Base-by-base conservation (phyloP, 2,113 vertebrate genomes). In the Nothocercus nigrocapillus region DNA sequence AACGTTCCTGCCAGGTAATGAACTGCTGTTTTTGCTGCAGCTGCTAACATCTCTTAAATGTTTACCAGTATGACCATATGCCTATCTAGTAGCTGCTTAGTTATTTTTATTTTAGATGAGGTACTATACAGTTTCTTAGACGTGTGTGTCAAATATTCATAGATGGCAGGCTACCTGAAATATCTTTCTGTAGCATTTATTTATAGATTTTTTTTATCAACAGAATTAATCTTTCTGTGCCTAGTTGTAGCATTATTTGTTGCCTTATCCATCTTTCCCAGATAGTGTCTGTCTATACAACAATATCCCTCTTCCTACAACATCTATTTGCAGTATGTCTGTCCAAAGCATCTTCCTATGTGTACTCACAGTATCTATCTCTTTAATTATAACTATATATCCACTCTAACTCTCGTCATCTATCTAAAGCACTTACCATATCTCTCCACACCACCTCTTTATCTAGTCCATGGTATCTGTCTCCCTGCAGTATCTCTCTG, bases 191-290 rank as follows among this genome's bases (percentile, higher is more conserved):
- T 62, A 81, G 92, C 75, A 96, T 95, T 98, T 97, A 97, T 97
- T 97, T 96, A 97, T 95, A 93, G 93, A 84, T 92, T 90, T 90
- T 93, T 95, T 96, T 96, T 96, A 96, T 96, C 92, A 62, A 25
- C 58, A 89, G 82, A 63, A 92, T 97, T 76, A 84, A 82, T 97
- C 94, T 91, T 75, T 73, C 78, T 53, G 24, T 72, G 80, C 86
- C 83, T 75, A 81, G 78, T 84, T 82, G 69, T 69, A 81, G 44
- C 64, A 68, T 92, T 95, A 92, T 85, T 93, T 62, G 59, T 42
- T 86, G 70, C 85, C 56, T 95, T 87, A 83, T 81, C 82, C 89
- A 53, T 95, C 95, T 97, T 64, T 51, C 13, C 45, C 61, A 91
- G 85, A 61, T 32, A 89, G 61, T 62, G 56, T 36, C 73, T 80